phyloP scores from a whole-genome alignment of 2,888 invertebrate species.

The Cephus pygmeus region DNA sequence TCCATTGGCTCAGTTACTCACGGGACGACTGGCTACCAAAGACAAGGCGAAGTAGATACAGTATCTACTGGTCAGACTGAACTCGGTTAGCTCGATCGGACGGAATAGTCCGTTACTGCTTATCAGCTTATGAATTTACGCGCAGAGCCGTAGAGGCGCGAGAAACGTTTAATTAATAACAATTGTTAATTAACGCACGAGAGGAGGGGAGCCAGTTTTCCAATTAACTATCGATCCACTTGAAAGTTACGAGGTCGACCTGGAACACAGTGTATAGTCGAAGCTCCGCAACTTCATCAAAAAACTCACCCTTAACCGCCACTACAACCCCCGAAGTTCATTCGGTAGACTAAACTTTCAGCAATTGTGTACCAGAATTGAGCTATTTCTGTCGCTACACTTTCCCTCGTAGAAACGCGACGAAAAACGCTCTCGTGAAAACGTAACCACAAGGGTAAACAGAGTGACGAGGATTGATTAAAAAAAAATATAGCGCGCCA shows the following conservation, averaged over 20 bases:
- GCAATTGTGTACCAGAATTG: not conserved
- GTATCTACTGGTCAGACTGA: not conserved
- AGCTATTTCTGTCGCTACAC: not conserved
- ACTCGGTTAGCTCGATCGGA: not conserved
- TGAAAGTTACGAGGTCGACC: not conserved
- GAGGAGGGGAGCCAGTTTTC: not conserved
- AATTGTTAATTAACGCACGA: slow-evolving; percentile 42
- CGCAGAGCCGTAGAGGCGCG: not conserved
- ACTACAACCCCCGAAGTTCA: not conserved
- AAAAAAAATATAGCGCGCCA: not conserved
- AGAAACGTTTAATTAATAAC: slow-evolving; percentile 40
- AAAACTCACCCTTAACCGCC: not conserved
- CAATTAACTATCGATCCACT: not conserved
- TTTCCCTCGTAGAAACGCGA: not conserved
- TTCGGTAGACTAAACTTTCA: not conserved
- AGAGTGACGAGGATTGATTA: not conserved
- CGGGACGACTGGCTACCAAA: not conserved
- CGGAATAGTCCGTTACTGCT: not conserved
- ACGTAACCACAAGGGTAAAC: not conserved
- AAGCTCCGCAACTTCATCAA: not conserved
- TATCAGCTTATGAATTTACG: not conserved
- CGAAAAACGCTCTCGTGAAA: not conserved
- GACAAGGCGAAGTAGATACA: not conserved
- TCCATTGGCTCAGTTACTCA: not conserved
- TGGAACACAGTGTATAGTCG: not conserved